A percentile compares a stretch with the other conserved stretches of the same genome.
Evolutionary conservation across 2,113 vertebrate species (phyloP).

Genomic region (Pelecanus crispus): DNA sequence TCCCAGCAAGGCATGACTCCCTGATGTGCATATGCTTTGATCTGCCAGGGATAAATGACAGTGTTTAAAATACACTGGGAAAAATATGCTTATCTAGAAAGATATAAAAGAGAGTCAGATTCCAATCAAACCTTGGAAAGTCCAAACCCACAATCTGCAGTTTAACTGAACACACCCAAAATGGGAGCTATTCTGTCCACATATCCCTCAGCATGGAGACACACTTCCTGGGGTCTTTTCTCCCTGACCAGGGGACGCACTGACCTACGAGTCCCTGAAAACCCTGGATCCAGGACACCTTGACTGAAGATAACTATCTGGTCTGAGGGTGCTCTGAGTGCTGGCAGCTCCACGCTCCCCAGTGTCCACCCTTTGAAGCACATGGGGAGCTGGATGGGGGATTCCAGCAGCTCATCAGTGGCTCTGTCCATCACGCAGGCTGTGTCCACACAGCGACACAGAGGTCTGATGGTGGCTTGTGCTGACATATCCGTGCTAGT

Average conservation of each 20-base stretch:
- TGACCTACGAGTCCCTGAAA: background rate
- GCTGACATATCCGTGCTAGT: background rate
- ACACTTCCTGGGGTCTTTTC: rapidly evolving
- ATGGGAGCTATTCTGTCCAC: rapidly evolving
- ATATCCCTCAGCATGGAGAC: background rate
- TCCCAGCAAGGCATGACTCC: background rate
- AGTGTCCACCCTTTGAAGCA: rapidly evolving
- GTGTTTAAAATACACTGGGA: background rate
- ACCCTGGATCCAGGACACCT: background rate
- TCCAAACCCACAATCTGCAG: background rate
- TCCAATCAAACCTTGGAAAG: background rate
- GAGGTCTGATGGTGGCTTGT: background rate
- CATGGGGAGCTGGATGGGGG: background rate
- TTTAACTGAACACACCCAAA: background rate
- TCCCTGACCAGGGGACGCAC: rapidly evolving
- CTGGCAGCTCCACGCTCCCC: background rate
- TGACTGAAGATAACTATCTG: rapidly evolving
- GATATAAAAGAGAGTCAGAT: background rate
- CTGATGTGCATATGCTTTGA: background rate
- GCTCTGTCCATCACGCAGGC: background rate
- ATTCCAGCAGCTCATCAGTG: background rate
- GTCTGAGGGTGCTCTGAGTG: background rate
- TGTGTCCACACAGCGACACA: background rate
- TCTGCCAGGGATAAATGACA: background rate
- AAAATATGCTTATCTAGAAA: background rate